Base-by-base conservation (phyloP, 2,888 invertebrate genomes). In the Cataglyphis altisquamis region DNA sequence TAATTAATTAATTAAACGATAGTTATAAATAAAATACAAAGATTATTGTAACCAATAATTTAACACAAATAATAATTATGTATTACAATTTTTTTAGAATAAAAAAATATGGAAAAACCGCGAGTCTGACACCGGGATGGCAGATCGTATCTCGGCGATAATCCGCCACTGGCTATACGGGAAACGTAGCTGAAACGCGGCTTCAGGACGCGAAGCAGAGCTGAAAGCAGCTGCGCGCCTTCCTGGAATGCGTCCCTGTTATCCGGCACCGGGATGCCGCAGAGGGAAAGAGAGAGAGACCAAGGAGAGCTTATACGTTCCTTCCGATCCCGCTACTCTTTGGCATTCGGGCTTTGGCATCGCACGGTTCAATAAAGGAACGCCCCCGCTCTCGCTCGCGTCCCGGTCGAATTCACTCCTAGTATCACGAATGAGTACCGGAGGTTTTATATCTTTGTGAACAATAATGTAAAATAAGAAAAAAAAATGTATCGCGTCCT, bases 311-410 rank as follows among this genome's bases (percentile, higher is more conserved):
- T 78, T 81, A 18, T 67, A 36, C 81, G 84, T 74, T 74, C 80
- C 88, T 88, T 83, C 68, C 77, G 88, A 88, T 87, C 82, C 77
- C 67, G 80, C 78, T 85, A 64, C 86, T 86, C 74, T 80, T 86
- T 72, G 81, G 52, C 86, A 80, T 80, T 80, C 72, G 78, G 60
- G 81, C 82, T 82, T 74, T 62, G 66, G 67, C 82, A 74, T 82
- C 84, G 74, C 82, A 67, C 74, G 67, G 68, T 84, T 88, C 87
- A 85, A 87, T 87, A 87, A 88, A 82, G 84, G 84, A 80, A 84
- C 73, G 74, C 66, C 67, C 74, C 63, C 73, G 41, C 48, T 52
- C 12, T 39, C 77, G 32, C 78, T 39, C 41, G 67, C 39, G 60
- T 60, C 78, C 60, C 78, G 66, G 67, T 60, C 29, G 57, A 75